Evolutionary conservation across 2,888 invertebrate species (phyloP).

Genomic region (Sesamia inferens): DNA sequence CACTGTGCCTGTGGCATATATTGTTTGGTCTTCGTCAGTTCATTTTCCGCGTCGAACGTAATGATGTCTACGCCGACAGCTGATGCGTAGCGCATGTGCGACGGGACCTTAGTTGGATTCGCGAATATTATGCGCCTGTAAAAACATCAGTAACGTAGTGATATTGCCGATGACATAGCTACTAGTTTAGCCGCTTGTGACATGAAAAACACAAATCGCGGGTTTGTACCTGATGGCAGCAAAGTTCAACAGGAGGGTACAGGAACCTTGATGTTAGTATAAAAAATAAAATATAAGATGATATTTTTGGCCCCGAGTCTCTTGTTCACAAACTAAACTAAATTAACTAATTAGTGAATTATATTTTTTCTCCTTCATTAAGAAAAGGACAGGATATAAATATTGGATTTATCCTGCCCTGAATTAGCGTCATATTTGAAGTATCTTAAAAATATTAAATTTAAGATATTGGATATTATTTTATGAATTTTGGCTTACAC

Average conservation of each 20-base stretch:
- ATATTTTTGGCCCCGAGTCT: no score
- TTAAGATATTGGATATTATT: no score
- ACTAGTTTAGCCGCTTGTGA: no score
- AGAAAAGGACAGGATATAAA: no score
- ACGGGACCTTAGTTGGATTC: slow-evolving; percentile 98
- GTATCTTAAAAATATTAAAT: no score
- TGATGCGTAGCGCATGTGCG: slow-evolving; percentile 96
- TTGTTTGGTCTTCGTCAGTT: slow-evolving; percentile 96
- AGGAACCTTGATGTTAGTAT: neutral
- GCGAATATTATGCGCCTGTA: slow-evolving; percentile 96
- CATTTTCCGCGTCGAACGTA: slow-evolving; percentile 98
- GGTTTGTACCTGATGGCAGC: neutral
- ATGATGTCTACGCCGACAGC: slow-evolving; percentile 94
- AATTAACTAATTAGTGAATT: no score
- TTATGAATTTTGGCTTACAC: no score
- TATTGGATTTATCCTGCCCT: no score
- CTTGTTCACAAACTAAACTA: no score
- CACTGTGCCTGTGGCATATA: slow-evolving; percentile 96
- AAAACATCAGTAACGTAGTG: neutral
- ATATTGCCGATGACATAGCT: neutral
- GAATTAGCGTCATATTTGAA: no score
- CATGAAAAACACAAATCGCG: neutral
- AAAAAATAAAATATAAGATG: neutral
- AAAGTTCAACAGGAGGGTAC: neutral
- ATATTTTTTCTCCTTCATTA: no score